Conservation (phyloP, 1,140 invertebrate species). For the Halotydeus destructor region DNA sequence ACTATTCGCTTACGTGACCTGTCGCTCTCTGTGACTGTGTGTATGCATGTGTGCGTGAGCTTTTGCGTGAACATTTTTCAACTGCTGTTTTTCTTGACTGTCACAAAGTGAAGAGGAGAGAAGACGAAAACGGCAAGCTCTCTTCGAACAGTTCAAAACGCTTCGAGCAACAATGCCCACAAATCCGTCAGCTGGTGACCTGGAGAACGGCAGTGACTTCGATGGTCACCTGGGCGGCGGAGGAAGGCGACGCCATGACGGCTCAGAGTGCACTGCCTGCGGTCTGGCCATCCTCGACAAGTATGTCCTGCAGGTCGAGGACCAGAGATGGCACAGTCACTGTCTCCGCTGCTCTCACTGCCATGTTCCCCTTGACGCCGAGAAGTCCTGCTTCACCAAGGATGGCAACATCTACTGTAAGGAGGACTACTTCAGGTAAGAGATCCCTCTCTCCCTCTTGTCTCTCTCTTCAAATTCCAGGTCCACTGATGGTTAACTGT, state of each 20-base stretch:
- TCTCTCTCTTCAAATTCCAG: neutral
- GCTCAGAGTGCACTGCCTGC: slow-evolving; percentile 54
- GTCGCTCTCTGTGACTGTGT: neutral
- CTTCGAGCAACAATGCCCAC: neutral
- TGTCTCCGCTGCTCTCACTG: slow-evolving; percentile 62
- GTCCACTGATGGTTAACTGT: neutral
- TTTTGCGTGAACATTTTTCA: neutral
- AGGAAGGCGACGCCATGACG: slow-evolving; percentile 13
- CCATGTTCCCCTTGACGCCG: slow-evolving; percentile 57
- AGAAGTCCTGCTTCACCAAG: slow-evolving; percentile 75
- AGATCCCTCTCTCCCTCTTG: slow-evolving; percentile 13
- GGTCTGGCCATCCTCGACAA: slow-evolving; percentile 57
- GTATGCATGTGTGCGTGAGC: neutral
- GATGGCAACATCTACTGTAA: slow-evolving; percentile 92
- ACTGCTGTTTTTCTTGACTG: neutral
- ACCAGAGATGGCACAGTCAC: slow-evolving; percentile 65
- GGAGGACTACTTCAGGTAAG: slow-evolving; percentile 90
- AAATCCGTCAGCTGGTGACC: neutral
- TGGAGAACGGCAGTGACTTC: neutral
- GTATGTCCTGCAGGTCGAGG: slow-evolving; percentile 66
- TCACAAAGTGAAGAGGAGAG: neutral
- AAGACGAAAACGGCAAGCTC: neutral
- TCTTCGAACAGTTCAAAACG: neutral
- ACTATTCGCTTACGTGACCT: neutral
- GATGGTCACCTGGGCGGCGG: neutral